These are phyloP conservation scores for Vanessa cardui DNA, from an alignment of 2,888 invertebrate species.

Conservation along the genomic window DNA sequence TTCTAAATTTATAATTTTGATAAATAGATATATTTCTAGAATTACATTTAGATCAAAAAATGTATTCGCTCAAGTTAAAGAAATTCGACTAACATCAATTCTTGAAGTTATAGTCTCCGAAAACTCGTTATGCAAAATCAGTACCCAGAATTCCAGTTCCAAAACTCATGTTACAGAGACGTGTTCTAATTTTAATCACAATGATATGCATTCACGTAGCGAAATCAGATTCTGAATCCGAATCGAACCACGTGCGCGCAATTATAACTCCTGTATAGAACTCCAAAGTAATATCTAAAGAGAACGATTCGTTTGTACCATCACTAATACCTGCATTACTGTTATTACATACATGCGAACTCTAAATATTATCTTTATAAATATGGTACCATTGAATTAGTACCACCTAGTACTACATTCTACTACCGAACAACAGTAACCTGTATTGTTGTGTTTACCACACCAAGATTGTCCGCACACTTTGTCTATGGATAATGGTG, in stretches of 20 bases:
- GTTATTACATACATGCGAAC: not conserved
- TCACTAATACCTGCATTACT: not conserved
- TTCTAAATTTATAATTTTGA: too few species aligned
- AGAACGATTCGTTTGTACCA: not conserved
- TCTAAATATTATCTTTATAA: too few species aligned
- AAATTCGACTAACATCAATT: slow-evolving; percentile 36
- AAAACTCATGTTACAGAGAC: slow-evolving; percentile 43
- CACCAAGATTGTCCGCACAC: too few species aligned
- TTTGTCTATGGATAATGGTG: too few species aligned
- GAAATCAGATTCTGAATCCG: slow-evolving; percentile 52
- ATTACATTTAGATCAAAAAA: not conserved
- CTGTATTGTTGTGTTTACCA: too few species aligned
- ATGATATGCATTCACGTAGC: slow-evolving; percentile 49
- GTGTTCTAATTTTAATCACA: slow-evolving; percentile 51
- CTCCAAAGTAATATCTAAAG: slow-evolving; percentile 22
- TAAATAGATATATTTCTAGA: too few species aligned
- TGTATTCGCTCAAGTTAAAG: slow-evolving; percentile 24
- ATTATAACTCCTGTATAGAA: slow-evolving; percentile 52
- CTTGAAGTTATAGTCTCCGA: slow-evolving; percentile 39
- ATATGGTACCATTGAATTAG: too few species aligned
- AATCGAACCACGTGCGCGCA: slow-evolving; percentile 62
- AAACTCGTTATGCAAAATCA: slow-evolving; percentile 46
- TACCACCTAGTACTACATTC: too few species aligned
- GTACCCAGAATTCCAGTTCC: slow-evolving; percentile 43
- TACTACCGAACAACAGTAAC: too few species aligned